A percentile compares a stretch with the other conserved stretches of the same genome.
phyloP scores from a whole-genome alignment of 2,797 vertebrate species.

The Spinus pinus region DNA sequence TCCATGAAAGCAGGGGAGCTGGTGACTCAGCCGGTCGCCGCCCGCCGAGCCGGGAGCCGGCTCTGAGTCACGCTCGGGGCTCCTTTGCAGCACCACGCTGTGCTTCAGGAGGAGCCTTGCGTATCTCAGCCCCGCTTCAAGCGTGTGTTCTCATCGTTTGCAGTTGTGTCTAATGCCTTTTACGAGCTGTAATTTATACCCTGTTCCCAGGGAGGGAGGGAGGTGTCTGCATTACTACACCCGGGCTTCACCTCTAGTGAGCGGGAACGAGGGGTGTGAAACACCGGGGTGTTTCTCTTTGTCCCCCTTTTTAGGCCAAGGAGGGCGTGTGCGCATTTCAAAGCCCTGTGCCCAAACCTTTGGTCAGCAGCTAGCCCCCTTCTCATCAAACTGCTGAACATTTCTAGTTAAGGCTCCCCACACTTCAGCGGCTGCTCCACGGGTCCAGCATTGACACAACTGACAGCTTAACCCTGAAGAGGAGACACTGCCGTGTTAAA shows the following conservation, averaged over 20 bases:
- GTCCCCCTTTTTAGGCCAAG: rapidly evolving
- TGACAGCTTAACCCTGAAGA: background rate
- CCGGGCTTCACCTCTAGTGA: background rate
- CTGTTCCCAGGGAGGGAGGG: background rate
- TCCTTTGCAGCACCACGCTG: background rate
- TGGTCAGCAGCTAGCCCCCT: background rate
- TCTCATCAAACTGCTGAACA: background rate
- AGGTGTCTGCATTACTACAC: background rate
- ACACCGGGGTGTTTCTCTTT: background rate
- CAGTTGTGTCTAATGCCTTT: background rate
- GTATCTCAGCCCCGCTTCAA: background rate
- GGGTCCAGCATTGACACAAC: rapidly evolving
- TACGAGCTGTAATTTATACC: background rate
- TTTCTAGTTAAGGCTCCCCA: background rate
- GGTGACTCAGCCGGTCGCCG: background rate
- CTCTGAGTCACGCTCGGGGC: background rate
- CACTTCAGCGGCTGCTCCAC: background rate
- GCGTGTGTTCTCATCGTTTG: rapidly evolving
- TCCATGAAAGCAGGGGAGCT: background rate
- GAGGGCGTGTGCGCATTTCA: rapidly evolving
- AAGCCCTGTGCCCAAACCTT: background rate
- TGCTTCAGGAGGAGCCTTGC: background rate
- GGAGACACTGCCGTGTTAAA: background rate
- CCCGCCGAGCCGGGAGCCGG: background rate
- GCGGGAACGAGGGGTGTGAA: background rate